A percentile compares a stretch with the other conserved stretches of the same genome.
These are phyloP conservation scores for Teinopalpus imperialis DNA, from an alignment of 2,888 invertebrate species.

Conservation along the genomic window DNA sequence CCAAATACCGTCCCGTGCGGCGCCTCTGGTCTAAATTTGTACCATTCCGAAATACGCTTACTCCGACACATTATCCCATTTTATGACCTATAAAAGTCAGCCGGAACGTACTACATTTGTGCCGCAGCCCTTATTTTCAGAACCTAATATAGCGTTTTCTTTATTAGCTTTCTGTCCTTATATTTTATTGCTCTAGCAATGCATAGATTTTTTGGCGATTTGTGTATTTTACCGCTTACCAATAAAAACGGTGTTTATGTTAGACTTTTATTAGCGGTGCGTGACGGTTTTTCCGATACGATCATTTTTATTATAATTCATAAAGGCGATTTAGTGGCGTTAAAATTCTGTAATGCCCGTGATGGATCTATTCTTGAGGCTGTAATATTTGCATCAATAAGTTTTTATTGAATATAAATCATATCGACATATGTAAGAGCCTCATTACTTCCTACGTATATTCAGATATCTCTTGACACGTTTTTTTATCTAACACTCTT, in stretches of 20 bases:
- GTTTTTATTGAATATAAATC: slow-evolving; percentile 13
- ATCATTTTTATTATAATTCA: slow-evolving; percentile 65
- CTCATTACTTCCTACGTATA: slow-evolving; percentile 1
- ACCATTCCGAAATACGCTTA: slow-evolving; percentile 77
- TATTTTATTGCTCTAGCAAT: slow-evolving; percentile 63
- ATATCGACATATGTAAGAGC: not conserved
- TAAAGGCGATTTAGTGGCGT: slow-evolving; percentile 49
- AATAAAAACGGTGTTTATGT: slow-evolving; percentile 69
- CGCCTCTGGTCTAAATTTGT: slow-evolving; percentile 76
- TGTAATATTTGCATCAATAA: slow-evolving; percentile 9
- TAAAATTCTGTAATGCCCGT: slow-evolving; percentile 36
- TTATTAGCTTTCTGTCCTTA: slow-evolving; percentile 66
- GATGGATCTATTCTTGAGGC: slow-evolving; percentile 30
- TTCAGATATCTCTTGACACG: slow-evolving; percentile 8
- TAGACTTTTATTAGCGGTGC: slow-evolving; percentile 59
- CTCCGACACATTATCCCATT: slow-evolving; percentile 77
- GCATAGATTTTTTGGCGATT: slow-evolving; percentile 70
- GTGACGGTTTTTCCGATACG: slow-evolving; percentile 68
- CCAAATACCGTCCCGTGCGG: slow-evolving; percentile 50
- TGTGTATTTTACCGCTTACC: slow-evolving; percentile 62
- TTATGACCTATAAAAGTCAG: slow-evolving; percentile 81
- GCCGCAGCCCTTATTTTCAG: slow-evolving; percentile 74
- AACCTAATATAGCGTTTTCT: slow-evolving; percentile 71
- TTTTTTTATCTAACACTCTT: slow-evolving; percentile 3
- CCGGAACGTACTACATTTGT: slow-evolving; percentile 74